Percentiles rank a stretch among this genome's conserved stretches.
Evolutionary conservation across 2,113 vertebrate species (phyloP).

Genomic region (Dicaeum eximium): DNA sequence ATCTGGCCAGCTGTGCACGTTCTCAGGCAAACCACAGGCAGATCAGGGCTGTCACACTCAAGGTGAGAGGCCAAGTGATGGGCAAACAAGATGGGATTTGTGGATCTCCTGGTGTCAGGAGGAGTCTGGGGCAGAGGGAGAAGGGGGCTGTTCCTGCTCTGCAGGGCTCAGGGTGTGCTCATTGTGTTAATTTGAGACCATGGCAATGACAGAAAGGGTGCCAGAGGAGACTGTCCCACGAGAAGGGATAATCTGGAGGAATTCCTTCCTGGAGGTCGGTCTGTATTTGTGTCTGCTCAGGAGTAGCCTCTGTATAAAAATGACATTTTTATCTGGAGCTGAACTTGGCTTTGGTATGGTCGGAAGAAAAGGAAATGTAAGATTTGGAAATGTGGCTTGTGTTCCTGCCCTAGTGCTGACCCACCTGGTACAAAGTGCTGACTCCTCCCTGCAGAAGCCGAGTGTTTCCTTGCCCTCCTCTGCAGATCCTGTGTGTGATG

Average conservation of each 20-base stretch:
- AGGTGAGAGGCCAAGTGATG: not conserved
- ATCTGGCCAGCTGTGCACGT: not conserved
- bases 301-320: not conserved
- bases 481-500: not conserved
- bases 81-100: not conserved
- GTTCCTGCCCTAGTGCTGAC: not conserved
- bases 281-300: not conserved
- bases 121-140: not conserved
- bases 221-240: not conserved
- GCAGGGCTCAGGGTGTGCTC: not conserved
- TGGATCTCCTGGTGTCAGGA: fast-evolving
- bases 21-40: not conserved
- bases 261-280: not conserved
- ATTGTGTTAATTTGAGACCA: not conserved
- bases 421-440: not conserved
- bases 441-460: not conserved
- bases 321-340: not conserved
- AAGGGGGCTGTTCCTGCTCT: not conserved
- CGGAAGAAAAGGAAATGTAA: not conserved
- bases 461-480: not conserved
- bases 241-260: not conserved
- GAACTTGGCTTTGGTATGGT: not conserved
- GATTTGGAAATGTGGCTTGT: not conserved
- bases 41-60: not conserved
- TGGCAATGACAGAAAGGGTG: fast-evolving